phyloP scores from a whole-genome alignment of 2,888 invertebrate genomes.

The Lordiphosa andalusiaca region DNA sequence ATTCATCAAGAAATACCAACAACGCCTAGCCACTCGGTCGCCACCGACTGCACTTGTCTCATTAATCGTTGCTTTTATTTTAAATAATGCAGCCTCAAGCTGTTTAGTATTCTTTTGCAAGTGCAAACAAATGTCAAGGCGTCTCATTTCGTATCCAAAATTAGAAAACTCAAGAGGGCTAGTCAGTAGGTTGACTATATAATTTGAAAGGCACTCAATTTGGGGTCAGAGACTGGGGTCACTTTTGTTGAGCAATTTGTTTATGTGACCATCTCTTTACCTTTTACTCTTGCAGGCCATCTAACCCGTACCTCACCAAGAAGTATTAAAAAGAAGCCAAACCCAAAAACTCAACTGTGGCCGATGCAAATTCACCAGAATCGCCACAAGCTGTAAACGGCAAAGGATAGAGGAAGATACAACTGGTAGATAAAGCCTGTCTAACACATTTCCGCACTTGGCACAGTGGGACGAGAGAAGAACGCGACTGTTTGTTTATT shows the following conservation, averaged over 20 bases:
- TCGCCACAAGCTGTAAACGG: constrained; percentile 15
- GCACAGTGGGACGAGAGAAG: constrained; percentile 63
- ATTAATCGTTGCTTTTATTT: too few relatives aligned
- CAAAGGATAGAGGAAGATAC: constrained; percentile 43
- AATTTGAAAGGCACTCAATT: constrained; percentile 7
- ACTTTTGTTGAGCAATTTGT: constrained; percentile 46
- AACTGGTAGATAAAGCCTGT: constrained; percentile 49
- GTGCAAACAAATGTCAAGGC: constrained; percentile 47
- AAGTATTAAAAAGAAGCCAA: constrained; percentile 56
- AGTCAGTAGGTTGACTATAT: constrained; percentile 12
- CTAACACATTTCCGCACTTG: constrained; percentile 57
- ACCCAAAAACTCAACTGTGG: constrained; percentile 29
- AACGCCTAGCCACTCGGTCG: too few relatives aligned
- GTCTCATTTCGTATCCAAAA: too few relatives aligned
- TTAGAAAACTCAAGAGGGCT: neutral
- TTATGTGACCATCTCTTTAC: constrained; percentile 18
- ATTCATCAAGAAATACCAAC: too few relatives aligned
- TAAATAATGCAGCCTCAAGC: neutral
- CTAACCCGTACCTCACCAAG: constrained; percentile 26
- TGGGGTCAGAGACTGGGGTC: constrained; percentile 43
- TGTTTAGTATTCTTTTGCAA: constrained; percentile 12
- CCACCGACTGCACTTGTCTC: too few relatives aligned
- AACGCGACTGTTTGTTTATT: constrained; percentile 42
- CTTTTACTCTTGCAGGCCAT: constrained; percentile 49
- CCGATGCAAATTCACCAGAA: constrained; percentile 62